These are phyloP conservation scores for Eutrigla gurnardus DNA, from an alignment of 2,797 vertebrate species.

Conservation along the genomic window DNA sequence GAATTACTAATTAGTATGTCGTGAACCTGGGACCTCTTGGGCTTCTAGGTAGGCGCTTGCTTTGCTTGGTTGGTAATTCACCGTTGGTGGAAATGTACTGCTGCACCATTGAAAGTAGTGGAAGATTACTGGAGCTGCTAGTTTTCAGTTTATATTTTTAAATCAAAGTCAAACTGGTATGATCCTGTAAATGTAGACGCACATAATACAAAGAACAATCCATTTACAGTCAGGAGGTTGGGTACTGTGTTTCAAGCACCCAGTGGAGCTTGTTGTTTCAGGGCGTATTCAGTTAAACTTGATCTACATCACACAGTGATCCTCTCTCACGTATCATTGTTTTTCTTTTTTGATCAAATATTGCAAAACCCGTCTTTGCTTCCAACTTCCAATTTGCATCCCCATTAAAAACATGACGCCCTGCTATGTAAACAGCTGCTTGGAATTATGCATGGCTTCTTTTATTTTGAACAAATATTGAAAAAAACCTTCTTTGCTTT, in stretches of 20 bases:
- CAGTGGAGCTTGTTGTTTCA: conserved; percentile 21
- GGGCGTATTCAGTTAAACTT: conserved; percentile 9
- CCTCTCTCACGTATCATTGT: conserved; percentile 13
- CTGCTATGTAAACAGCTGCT: conserved; percentile 8
- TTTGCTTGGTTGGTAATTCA: background rate
- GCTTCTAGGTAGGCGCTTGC: background rate
- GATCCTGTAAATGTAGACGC: background rate
- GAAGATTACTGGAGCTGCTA: background rate
- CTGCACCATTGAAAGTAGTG: background rate
- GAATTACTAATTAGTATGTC: background rate
- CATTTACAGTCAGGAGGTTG: background rate
- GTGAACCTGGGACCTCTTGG: background rate
- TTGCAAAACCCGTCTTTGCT: conserved; percentile 9
- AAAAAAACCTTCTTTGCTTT: too few species aligned
- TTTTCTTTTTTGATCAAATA: conserved; percentile 37
- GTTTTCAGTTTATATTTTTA: background rate
- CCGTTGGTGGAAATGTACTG: background rate
- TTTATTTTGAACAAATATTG: too few species aligned
- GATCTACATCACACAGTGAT: background rate
- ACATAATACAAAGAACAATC: background rate
- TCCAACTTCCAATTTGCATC: conserved; percentile 9
- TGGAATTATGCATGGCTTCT: background rate
- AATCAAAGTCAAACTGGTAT: background rate
- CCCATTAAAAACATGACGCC: conserved; percentile 31
- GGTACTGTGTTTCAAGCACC: conserved; percentile 16